These are phyloP conservation scores for Gymnoscelis rufifasciata DNA, from an alignment of 2,888 invertebrate species.

Conservation along the genomic window DNA sequence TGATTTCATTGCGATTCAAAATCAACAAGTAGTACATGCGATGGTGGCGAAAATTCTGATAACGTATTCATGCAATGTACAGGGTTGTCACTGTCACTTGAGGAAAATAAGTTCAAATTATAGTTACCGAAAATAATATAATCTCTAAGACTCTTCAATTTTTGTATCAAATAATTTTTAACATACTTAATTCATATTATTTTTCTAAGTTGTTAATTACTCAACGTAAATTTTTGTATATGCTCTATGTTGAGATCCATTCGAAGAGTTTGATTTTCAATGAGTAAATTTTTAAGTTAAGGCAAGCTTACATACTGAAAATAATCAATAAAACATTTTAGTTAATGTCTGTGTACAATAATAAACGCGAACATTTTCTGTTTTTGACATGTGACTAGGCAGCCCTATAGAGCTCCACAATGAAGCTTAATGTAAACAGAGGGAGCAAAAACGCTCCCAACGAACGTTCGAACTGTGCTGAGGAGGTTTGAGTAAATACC, in stretches of 20 bases:
- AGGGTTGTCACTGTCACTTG: background rate
- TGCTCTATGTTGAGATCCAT: too few species aligned
- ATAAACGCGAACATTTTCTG: background rate
- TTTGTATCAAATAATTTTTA: too few species aligned
- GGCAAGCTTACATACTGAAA: too few species aligned
- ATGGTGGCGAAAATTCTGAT: constrained; percentile 34
- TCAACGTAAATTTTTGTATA: too few species aligned
- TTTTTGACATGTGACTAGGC: constrained; percentile 4
- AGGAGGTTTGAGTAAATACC: constrained; percentile 49
- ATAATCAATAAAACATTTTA: too few species aligned
- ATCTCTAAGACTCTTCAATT: too few species aligned
- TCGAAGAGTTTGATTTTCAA: too few species aligned
- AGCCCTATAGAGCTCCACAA: constrained; percentile 16
- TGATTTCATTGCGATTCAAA: constrained; percentile 25
- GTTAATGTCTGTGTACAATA: too few species aligned
- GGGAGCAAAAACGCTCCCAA: constrained; percentile 48
- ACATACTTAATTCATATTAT: too few species aligned
- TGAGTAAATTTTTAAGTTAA: too few species aligned
- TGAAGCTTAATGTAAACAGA: constrained; percentile 49
- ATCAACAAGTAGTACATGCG: constrained; percentile 42
- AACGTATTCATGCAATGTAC: constrained; percentile 33
- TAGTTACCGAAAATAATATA: background rate
- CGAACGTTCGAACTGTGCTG: constrained; percentile 43
- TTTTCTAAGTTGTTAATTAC: too few species aligned
- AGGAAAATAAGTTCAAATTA: background rate